Evolutionary conservation across 1,140 invertebrate genomes (phyloP).

Genomic region (Sogatella furcifera): DNA sequence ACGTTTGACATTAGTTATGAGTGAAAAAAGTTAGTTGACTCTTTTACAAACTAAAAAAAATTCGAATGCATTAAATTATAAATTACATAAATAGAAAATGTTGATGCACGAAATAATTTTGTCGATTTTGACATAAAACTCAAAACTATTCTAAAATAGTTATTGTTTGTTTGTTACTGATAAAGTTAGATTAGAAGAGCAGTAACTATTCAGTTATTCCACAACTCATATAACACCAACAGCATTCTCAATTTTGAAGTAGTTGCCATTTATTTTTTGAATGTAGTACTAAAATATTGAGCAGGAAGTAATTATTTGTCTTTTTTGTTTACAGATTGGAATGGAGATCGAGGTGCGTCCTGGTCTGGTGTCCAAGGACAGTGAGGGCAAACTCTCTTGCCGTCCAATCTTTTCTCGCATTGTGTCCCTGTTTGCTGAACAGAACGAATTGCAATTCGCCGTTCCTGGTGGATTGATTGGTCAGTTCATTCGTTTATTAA

Average conservation of each 20-base stretch:
- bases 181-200: too few relatives aligned
- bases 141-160: too few relatives aligned
- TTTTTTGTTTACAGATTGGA: conserved; percentile 45
- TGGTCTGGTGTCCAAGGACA: conserved; percentile 91
- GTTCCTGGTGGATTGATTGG: conserved; percentile 96
- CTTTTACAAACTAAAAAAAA: too few relatives aligned
- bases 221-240: background rate
- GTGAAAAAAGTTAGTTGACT: too few relatives aligned
- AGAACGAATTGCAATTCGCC: conserved; percentile 97
- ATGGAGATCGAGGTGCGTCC: conserved; percentile 89
- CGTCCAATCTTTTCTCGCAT: conserved; percentile 94
- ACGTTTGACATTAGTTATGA: too few relatives aligned
- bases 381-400: conserved; percentile 91
- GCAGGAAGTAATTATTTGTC: background rate
- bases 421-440: conserved; percentile 96
- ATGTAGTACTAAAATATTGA: background rate
- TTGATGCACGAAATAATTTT: too few relatives aligned
- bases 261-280: conserved; percentile 5
- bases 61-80: too few relatives aligned
- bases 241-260: background rate
- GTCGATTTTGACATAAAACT: too few relatives aligned
- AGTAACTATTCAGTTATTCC: too few relatives aligned
- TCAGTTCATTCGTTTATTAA: conserved; percentile 26
- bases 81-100: too few relatives aligned
- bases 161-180: too few relatives aligned